Conservation (phyloP, 1,140 invertebrate species). For the Panagrolaimus sp. region DNA sequence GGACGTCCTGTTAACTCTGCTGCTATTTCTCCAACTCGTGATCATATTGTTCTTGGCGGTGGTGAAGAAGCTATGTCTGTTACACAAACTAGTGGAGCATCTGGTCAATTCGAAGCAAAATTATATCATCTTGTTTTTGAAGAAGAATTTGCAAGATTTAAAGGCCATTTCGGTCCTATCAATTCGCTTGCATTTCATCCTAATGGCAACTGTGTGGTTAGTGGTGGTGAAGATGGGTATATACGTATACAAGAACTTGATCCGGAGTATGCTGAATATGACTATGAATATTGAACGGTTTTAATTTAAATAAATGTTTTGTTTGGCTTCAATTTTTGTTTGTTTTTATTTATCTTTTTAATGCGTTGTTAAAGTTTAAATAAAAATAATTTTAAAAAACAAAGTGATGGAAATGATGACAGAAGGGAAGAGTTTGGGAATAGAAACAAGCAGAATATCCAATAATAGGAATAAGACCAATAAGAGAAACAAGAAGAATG, state of each 20-base stretch:
- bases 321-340: background rate
- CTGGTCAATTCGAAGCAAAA: slow-evolving; percentile 94
- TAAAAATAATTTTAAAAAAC: slow-evolving; percentile 8
- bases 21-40: slow-evolving; percentile 54
- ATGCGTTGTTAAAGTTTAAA: no score
- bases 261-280: slow-evolving; percentile 89
- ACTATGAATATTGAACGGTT: slow-evolving; percentile 73
- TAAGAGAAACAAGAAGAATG: slow-evolving; percentile 17
- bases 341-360: slow-evolving; percentile 5
- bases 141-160: slow-evolving; percentile 94
- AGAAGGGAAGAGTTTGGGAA: slow-evolving; percentile 20
- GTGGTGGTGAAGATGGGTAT: slow-evolving; percentile 97
- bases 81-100: slow-evolving; percentile 85
- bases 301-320: slow-evolving; percentile 21
- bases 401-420: slow-evolving; percentile 16
- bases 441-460: slow-evolving; percentile 32
- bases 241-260: slow-evolving; percentile 92
- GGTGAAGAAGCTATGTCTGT: slow-evolving; percentile 66
- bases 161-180: slow-evolving; percentile 94
- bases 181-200: slow-evolving; percentile 97
- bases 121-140: slow-evolving; percentile 99
- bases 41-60: slow-evolving; percentile 56
- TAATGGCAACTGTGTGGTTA: slow-evolving; percentile 79
- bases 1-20: slow-evolving; percentile 57
- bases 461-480: slow-evolving; percentile 22